Conservation (phyloP, 2,888 invertebrate genomes). For the Heteromyza rotundicornis region DNA sequence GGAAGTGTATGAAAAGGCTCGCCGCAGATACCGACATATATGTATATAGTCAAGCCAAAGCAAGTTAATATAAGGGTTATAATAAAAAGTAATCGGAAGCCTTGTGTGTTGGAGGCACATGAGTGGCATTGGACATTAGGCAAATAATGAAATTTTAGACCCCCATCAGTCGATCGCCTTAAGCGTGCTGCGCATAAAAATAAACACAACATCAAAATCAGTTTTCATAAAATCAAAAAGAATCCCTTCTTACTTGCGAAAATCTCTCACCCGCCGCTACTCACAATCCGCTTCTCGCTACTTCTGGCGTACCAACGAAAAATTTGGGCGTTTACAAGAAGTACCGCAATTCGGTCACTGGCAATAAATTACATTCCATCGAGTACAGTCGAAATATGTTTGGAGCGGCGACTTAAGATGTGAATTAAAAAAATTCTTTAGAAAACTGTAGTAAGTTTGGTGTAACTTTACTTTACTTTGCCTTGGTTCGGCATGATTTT, state of each 20-base stretch:
- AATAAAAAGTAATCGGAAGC: too few relatives aligned
- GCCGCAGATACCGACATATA: too few relatives aligned
- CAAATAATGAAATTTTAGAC: constrained; percentile 51
- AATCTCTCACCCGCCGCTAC: constrained; percentile 15
- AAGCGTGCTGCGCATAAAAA: constrained; percentile 38
- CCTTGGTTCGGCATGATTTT: constrained; percentile 16
- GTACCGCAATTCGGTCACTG: constrained; percentile 40
- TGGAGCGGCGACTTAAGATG: not conserved
- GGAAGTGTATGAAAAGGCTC: too few relatives aligned
- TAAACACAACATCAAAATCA: constrained; percentile 45
- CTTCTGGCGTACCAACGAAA: not conserved
- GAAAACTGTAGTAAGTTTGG: constrained; percentile 18
- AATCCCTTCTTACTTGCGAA: not conserved
- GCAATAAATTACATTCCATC: constrained; percentile 35
- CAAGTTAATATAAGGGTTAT: too few relatives aligned
- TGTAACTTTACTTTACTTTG: constrained; percentile 20
- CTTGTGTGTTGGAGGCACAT: constrained; percentile 20
- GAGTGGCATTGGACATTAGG: constrained; percentile 28
- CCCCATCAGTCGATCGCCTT: constrained; percentile 44
- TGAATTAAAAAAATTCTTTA: not conserved
- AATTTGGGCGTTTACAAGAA: constrained; percentile 36
- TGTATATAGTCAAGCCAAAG: too few relatives aligned
- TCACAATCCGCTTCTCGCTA: not conserved
- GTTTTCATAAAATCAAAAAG: constrained; percentile 26
- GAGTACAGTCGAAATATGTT: too few relatives aligned